Evolutionary conservation across 2,888 invertebrate genomes (phyloP), one percentile per base, ranked within the genome.

Genomic region (Harpalus rubripes): DNA sequence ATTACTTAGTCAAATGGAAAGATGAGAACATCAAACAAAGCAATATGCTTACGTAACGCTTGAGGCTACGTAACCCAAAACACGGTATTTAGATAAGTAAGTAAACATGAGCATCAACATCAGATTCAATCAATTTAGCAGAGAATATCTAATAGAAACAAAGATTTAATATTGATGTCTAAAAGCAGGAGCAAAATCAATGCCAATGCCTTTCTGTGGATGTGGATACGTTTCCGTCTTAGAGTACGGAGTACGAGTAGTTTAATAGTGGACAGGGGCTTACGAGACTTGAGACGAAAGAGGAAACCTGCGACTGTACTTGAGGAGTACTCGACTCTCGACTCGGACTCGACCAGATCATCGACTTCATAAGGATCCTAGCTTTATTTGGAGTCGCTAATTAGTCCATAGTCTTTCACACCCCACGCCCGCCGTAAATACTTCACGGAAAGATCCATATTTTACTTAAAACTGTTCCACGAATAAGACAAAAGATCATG

Each of bases 341-440:
- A 44, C 72, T 74, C 44, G 72, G 72, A 74, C 72, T 74, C 72
- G 72, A 18, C 72, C 72, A 61, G 80, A 80, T 39, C 80, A 80
- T 80, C 86, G 86, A 87, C 87, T 86, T 87, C 84, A 85, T 87
- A 87, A 87, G 84, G 87, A 87, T 87, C 87, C 86, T 85, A 86
- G 86, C 87, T 87, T 88, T 88, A 87, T 88, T 87, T 87, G 87
- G 87, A 88, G 87, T 87, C 87, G 87, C 88, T 88, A 89, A 88
- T 89, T 89, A 89, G 86, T 87, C 87, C 65, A 18, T 16, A 26
- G 63, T 61, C 61, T 61, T 7, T 41, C 39, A 8, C 18, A 7
- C 39, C 10, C 59, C 32, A 18, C 80, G 41, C 15, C 61, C 7
- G 10, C 61, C 59, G 72, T 41, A 74, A 16, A 41, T 44, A 74